phyloP scores from a whole-genome alignment of 2,797 vertebrate genomes.

The Gambusia yucatana region DNA sequence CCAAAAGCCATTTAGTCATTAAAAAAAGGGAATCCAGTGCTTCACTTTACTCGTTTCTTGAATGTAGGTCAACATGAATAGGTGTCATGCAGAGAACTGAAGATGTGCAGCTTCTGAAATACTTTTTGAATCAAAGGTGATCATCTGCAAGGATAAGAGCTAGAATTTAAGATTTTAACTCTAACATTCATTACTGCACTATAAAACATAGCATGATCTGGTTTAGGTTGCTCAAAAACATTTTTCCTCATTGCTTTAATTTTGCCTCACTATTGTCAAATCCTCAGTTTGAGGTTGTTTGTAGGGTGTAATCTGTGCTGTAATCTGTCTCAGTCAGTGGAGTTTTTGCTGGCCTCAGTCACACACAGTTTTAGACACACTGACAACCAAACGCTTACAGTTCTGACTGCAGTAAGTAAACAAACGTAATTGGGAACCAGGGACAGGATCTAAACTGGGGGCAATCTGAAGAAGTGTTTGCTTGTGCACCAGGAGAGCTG shows the following conservation, averaged over 20 bases:
- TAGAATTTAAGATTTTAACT: neutral
- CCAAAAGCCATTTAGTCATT: constrained; percentile 12
- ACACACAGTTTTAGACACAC: constrained; percentile 14
- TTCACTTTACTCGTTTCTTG: neutral
- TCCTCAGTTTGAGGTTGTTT: neutral
- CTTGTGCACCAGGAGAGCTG: constrained; percentile 54
- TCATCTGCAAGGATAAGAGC: neutral
- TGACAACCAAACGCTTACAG: neutral
- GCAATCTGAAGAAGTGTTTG: constrained; percentile 52
- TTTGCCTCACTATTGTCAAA: neutral
- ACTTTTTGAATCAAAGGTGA: neutral
- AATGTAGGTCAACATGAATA: neutral
- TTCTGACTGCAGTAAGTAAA: constrained; percentile 62
- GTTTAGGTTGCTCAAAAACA: neutral
- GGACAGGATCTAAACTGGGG: constrained; percentile 60
- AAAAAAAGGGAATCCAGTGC: neutral
- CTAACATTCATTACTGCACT: neutral
- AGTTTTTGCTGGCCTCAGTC: constrained; percentile 4
- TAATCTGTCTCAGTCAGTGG: constrained; percentile 15
- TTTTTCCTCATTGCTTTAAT: neutral
- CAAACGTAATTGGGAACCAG: constrained; percentile 63
- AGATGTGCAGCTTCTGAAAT: neutral
- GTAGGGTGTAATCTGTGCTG: neutral
- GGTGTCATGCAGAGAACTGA: neutral
- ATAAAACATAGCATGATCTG: neutral